Base-by-base conservation (phyloP, 2,797 vertebrate genomes). In the Staurois parvus region DNA sequence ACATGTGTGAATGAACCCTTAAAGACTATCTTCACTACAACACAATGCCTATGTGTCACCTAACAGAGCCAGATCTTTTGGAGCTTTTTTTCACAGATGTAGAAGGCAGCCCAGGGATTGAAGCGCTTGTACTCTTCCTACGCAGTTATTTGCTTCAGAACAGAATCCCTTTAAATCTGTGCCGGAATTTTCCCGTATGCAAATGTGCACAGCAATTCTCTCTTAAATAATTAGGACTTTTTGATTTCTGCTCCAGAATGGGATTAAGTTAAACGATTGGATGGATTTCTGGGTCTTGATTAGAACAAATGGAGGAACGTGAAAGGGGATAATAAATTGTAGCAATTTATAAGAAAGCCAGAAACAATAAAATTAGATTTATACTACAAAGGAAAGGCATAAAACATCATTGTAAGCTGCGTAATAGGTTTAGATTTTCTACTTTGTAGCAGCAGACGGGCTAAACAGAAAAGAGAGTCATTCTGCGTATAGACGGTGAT, bases 361-460 rank as follows among this genome's bases (percentile, higher is more conserved):
- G 37, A 76, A 76, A 76, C 48, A 76, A 59, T 73, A 45, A 73
- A 73, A 76, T 59, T 15, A 74, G 72, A 74, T 45, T 74, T 37
- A 72, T 72, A 3, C 30, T n/a, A 40, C 69, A 72, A 40, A 72
- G 69, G 26, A 12, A 72, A 72, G 2, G 32, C 69, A 40, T 24
- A 72, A 72, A 37, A n/a, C 24, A 72, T 72, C 34, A 10, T 10
- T 72, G 11, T 37, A 40, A 37, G 69, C 69, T n/a, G 19, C 0
- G 28, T 40, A 72, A 72, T 72, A 34, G 69, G 69, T 40, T 72
- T 72, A 72, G 34, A 30, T 19, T n/a, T 13, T 72, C 12, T 40
- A 40, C 69, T 37, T 72, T 37, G 69, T 40, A 24, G 69, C 69
- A 10, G 17, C 29, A 15, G 68, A 32, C 68, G 6, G 17, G 32